Evolutionary conservation across 2,113 vertebrate species (phyloP).

Genomic region (Gambusia holbrooki): DNA sequence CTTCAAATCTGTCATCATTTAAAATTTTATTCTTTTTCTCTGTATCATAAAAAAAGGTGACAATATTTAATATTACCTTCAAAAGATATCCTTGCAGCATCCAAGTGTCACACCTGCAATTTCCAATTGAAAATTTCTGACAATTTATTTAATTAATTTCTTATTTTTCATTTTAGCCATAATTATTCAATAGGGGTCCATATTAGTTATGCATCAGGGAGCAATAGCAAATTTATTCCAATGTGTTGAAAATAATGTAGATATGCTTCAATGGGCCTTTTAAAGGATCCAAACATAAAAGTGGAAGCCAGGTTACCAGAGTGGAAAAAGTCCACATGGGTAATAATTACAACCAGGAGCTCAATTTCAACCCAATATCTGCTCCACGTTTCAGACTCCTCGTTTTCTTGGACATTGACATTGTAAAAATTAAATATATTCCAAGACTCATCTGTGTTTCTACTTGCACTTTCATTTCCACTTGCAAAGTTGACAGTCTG

Average conservation of each 20-base stretch:
- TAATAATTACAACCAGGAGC: conserved; percentile 63
- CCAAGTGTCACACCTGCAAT: conserved; percentile 49
- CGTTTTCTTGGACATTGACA: conserved; percentile 46
- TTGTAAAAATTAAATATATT: conserved; percentile 32
- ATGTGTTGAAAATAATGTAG: conserved; percentile 72
- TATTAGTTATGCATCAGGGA: conserved; percentile 58
- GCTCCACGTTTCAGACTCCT: conserved; percentile 39
- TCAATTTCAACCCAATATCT: conserved; percentile 50
- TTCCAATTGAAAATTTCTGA: conserved; percentile 43
- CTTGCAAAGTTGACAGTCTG: conserved; percentile 36
- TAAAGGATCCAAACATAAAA: conserved; percentile 61
- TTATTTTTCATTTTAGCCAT: conserved; percentile 43
- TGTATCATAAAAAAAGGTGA: conserved; percentile 55
- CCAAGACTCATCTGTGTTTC: conserved; percentile 25
- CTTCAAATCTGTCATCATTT: conserved; percentile 54
- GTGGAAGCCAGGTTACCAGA: conserved; percentile 54
- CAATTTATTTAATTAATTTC: conserved; percentile 14
- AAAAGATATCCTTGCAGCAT: conserved; percentile 51
- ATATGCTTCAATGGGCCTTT: conserved; percentile 55
- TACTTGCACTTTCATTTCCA: conserved; percentile 23
- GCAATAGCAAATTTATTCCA: conserved; percentile 57
- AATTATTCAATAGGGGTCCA: conserved; percentile 58
- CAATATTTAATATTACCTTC: conserved; percentile 49
- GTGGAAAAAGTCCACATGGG: conserved; percentile 62
- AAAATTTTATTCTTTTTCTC: conserved; percentile 46